Percentiles rank a stretch among this genome's conserved stretches.
These are phyloP conservation scores for Cyanoramphus novaezelandiae DNA, from an alignment of 2,113 vertebrate species.

Conservation along the genomic window DNA sequence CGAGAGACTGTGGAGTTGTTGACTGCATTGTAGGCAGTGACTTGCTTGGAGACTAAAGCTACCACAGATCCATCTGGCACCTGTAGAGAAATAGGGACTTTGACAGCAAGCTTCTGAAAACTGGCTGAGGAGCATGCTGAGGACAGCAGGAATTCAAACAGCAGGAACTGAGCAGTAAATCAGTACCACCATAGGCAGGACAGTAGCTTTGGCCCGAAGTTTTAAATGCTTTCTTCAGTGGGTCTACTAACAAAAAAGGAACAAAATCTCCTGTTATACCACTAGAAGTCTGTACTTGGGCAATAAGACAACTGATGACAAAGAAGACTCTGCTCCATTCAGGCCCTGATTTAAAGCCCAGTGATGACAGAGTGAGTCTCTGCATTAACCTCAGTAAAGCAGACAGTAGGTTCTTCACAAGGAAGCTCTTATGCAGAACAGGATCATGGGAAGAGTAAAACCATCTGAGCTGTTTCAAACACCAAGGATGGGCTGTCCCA, in stretches of 20 bases:
- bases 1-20: conserved; percentile 97
- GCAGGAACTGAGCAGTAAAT: not conserved
- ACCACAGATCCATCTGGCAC: conserved; percentile 93
- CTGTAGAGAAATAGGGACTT: conserved; percentile 60
- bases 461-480: not conserved
- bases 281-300: not conserved
- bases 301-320: not conserved
- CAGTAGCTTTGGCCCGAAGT: not conserved
- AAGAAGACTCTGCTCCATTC: not conserved
- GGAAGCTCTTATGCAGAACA: not conserved
- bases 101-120: not conserved
- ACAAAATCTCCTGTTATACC: not conserved
- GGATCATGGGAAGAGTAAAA: not conserved
- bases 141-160: not conserved
- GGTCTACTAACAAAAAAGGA: not conserved
- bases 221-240: not conserved
- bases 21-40: conserved; percentile 94
- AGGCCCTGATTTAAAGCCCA: not conserved
- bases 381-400: not conserved
- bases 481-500: not conserved
- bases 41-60: conserved; percentile 96
- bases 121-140: not conserved
- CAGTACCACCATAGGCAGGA: not conserved
- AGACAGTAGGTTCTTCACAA: not conserved
- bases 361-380: not conserved